Base-by-base conservation (phyloP, 1,140 invertebrate species). In the Manduca sexta region DNA sequence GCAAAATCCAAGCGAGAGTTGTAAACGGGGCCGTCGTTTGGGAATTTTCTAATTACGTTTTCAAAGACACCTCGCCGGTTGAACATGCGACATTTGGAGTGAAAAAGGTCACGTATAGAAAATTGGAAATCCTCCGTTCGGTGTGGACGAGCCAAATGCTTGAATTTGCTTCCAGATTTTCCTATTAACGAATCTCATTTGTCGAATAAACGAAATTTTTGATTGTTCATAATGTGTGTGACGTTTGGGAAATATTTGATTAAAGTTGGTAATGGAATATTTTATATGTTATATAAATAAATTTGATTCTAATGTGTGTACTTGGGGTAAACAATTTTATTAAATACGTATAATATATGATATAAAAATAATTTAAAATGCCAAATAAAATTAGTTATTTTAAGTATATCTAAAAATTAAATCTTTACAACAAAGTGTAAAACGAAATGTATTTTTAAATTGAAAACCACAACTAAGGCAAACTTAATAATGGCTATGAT, bases 11-110 rank as follows among this genome's bases (percentile, higher is more conserved):
- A 8, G 21, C 21, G 21, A n/a, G n/a, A 26, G 21, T 68, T 37
- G 61, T 60, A 70, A 76, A 72, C 60, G 64, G 61, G 21, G 46
- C 74, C 57, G 73, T 70, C 79, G 65, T 84, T 84, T 61, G 69
- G 74, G 77, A 84, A 83, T 83, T 85, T 85, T 81, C 78, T 85
- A 85, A 85, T 85, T 83, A 83, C 82, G 78, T 79, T 82, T 76
- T 81, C 78, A 80, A 85, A 83, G 78, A 82, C 78, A 84, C 73
- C 78, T 83, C 79, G 76, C 77, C 80, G 68, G 68, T 69, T 66
- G 71, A 74, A 68, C 69, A 77, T 83, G 82, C 80, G 79, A 84
- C 76, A 71, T 69, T 56, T 64, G 59, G 39, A 69, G 64, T 71
- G 71, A 76, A 77, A 84, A 83, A 83, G 80, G 78, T 82, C 76